Evolutionary conservation across 92 coral and sea anemone species (phyloP), one percentile per base, ranked within the genome.

Genomic region (Paragorgia papillata): DNA sequence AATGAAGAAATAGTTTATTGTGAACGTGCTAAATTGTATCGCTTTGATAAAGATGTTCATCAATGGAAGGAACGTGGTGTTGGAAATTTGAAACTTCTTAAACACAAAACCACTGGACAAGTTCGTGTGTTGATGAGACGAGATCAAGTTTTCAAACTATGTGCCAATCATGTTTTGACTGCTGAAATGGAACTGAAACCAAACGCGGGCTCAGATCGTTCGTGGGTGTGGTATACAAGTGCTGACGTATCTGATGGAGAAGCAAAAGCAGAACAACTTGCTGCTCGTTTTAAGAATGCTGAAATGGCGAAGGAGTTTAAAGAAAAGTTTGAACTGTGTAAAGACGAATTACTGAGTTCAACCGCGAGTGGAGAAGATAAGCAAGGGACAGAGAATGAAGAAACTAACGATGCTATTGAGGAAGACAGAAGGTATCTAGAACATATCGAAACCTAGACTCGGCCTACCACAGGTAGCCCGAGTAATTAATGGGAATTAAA

Each of bases 1-100:
- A 82, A 88, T 31, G 97, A 93, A 61, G 86, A 88, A 70, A 64
- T 83, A 50, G 58, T 82, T 69, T 93, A 90, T 80, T 81, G 89
- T 2, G 92, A 93, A 61, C 80, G 94, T 9, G 87, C 91, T 30
- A 93, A 88, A 80, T 71, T 93, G 37, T 93, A 84, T 79, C 88
- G 97, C 48, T 93, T 79, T 70, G 92, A 81, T 76, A 63, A 69
- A 30, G 89, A 82, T 18, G 61, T 73, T 18, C 76, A 87, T 33
- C 93, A 90, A 53, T 93, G 97, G 97, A 93, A 90, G 57, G 97
- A 93, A 41, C 86, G 97, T 30, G 97, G 97, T 26, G 83, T 93
- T 29, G 97, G 97, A 3, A 96, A 93, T 43, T 84, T 93, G 34
- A 93, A 93, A 80, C 85, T 93, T 27, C 82, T 93, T 60, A 76